Evolutionary conservation across 2,888 invertebrate species (phyloP).

Genomic region (Lacanobia wlatinum): DNA sequence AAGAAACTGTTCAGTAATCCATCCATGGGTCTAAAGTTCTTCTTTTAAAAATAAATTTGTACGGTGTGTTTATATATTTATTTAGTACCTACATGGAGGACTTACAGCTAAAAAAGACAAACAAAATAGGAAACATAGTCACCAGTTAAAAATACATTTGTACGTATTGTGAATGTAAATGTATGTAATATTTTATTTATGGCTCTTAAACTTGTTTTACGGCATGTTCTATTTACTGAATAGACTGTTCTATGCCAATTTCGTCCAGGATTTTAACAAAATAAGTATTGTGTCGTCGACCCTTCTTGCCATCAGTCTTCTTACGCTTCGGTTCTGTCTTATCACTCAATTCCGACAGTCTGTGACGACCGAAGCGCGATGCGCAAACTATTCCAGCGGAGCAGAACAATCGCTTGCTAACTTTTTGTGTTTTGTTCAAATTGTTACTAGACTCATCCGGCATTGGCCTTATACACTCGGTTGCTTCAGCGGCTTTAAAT

Average conservation of each 20-base stretch:
- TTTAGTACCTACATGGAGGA: too few species aligned
- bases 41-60: too few species aligned
- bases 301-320: slow-evolving; percentile 6
- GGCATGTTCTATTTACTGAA: neutral
- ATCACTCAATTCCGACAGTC: slow-evolving; percentile 26
- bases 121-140: too few species aligned
- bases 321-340: slow-evolving; percentile 9
- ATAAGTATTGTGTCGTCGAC: neutral
- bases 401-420: slow-evolving; percentile 18
- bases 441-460: slow-evolving; percentile 10
- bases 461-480: neutral
- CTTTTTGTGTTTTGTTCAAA: slow-evolving; percentile 31
- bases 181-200: slow-evolving; percentile 12
- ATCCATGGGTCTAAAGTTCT: too few species aligned
- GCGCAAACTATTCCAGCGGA: slow-evolving; percentile 23
- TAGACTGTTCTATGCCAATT: neutral
- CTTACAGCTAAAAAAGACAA: too few species aligned
- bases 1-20: slow-evolving; percentile 1
- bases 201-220: neutral
- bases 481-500: neutral
- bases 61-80: too few species aligned
- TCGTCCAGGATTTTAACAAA: neutral
- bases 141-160: too few species aligned
- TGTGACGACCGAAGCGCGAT: slow-evolving; percentile 17
- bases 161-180: neutral